Percentiles rank a stretch among this genome's conserved stretches.
Conservation (phyloP, 2,888 invertebrate genomes). For the Argyresthia goedartella region DNA sequence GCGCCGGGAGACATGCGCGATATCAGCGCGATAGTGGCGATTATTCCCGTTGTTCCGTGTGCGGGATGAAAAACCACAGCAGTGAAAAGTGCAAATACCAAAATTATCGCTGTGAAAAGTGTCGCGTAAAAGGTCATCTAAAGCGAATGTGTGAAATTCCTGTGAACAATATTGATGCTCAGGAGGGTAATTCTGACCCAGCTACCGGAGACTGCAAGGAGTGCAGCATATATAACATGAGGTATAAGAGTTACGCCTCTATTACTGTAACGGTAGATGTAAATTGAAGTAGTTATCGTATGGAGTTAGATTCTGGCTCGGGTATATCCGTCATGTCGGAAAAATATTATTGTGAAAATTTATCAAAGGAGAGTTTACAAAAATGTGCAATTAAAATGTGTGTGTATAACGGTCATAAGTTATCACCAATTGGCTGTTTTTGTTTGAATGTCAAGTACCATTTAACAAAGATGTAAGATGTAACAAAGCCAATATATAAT, state of each 20-base stretch:
- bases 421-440: conserved; percentile 14
- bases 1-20: background rate
- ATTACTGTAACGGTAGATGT: conserved; percentile 8
- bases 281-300: conserved; percentile 3
- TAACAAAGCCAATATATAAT: conserved; percentile 9
- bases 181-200: background rate
- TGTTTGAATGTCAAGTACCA: conserved; percentile 1
- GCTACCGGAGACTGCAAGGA: conserved; percentile 9
- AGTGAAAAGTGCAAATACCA: conserved; percentile 13
- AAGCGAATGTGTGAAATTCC: conserved; percentile 14
- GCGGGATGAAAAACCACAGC: conserved; percentile 12
- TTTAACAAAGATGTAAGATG: too few species aligned
- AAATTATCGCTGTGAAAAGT: conserved; percentile 13
- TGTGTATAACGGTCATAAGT: conserved; percentile 18
- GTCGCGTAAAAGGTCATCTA: conserved; percentile 15
- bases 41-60: conserved; percentile 8
- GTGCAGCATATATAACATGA: conserved; percentile 13
- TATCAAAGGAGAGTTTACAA: conserved; percentile 4
- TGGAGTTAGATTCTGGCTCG: conserved; percentile 16
- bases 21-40: background rate
- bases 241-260: conserved; percentile 12
- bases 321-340: conserved; percentile 13
- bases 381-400: conserved; percentile 14
- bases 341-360: conserved; percentile 8
- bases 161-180: conserved; percentile 5